Percentiles rank a stretch among this genome's conserved stretches.
Conservation (phyloP, 2,888 invertebrate genomes). For the Oeneis ivallda region DNA sequence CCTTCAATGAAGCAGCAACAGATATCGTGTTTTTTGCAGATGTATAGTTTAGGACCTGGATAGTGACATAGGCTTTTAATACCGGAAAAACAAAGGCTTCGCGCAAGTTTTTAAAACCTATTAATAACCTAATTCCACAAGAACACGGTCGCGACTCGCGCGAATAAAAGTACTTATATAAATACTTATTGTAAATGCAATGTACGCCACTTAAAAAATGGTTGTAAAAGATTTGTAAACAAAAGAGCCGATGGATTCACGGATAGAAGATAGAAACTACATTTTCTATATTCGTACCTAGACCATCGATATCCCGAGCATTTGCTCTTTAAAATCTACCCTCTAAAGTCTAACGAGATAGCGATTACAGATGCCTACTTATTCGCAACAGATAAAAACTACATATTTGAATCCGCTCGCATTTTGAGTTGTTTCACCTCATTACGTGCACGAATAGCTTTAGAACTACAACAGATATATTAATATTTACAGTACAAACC, state of each 20-base stretch:
- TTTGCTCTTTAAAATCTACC: conserved; percentile 26
- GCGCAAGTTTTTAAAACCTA: not conserved
- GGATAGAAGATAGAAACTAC: not conserved
- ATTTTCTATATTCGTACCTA: not conserved
- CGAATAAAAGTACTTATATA: too few relatives aligned
- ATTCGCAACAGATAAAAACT: conserved; percentile 50
- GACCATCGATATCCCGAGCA: conserved; percentile 12
- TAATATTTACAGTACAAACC: conserved; percentile 35
- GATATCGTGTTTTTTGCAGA: too few relatives aligned
- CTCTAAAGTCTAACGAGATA: conserved; percentile 43
- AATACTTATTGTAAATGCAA: not conserved
- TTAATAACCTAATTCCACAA: not conserved
- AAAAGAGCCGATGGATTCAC: not conserved
- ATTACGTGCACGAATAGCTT: conserved; percentile 70
- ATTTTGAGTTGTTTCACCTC: conserved; percentile 74
- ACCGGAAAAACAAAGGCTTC: too few relatives aligned
- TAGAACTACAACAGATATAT: conserved; percentile 43
- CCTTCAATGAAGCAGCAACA: too few relatives aligned
- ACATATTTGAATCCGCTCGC: conserved; percentile 56
- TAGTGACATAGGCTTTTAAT: too few relatives aligned
- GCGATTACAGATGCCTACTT: conserved; percentile 46
- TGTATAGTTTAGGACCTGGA: too few relatives aligned
- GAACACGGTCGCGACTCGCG: not conserved
- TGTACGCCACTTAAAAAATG: not conserved
- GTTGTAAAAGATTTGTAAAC: not conserved